Evolutionary conservation across 2,888 invertebrate genomes (phyloP).

Genomic region (Lutraria lutraria): DNA sequence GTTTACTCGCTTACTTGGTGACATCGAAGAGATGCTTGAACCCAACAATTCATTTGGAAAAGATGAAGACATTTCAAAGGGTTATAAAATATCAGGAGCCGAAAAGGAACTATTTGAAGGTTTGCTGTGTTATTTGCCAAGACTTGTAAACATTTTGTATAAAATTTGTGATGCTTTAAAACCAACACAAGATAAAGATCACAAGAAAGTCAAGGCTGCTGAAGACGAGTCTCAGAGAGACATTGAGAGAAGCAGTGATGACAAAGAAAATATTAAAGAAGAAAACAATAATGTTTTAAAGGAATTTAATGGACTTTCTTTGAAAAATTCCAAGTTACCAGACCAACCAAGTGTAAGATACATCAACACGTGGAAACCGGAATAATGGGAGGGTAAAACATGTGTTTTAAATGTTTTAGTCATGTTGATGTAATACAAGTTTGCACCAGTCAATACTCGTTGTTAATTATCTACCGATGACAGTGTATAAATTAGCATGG

Average conservation of each 20-base stretch:
- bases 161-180: conserved; percentile 24
- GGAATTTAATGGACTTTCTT: neutral
- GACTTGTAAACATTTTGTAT: conserved; percentile 45
- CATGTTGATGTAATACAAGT: too few relatives aligned
- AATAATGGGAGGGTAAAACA: neutral
- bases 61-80: conserved; percentile 55
- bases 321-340: neutral
- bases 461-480: too few relatives aligned
- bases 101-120: conserved; percentile 64
- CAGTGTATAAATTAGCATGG: too few relatives aligned
- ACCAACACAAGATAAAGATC: neutral
- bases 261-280: conserved; percentile 25
- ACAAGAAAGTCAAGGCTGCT: neutral
- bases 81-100: conserved; percentile 47
- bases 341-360: conserved; percentile 10
- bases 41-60: conserved; percentile 64
- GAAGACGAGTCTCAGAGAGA: neutral
- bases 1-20: conserved; percentile 60
- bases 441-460: too few relatives aligned
- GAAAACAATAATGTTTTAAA: conserved; percentile 27
- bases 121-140: conserved; percentile 67
- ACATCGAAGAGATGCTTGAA: conserved; percentile 72
- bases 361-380: conserved; percentile 11
- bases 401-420: too few relatives aligned
- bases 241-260: neutral